phyloP scores from a whole-genome alignment of 2,113 vertebrate genomes.

The Megaceryle torquata region DNA sequence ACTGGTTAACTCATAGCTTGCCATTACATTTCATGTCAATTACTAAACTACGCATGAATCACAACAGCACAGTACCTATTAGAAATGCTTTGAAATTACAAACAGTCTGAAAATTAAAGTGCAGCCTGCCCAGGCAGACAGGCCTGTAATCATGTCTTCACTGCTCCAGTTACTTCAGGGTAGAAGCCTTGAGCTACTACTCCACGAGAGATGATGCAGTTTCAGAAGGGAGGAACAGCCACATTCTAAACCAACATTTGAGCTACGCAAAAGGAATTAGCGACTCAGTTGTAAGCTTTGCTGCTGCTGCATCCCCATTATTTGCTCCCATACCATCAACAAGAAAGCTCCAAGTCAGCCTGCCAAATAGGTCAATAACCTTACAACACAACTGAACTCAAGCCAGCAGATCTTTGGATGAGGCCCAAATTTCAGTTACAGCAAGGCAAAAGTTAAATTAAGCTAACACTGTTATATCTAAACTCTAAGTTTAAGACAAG shows the following conservation, averaged over 20 bases:
- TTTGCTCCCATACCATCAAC: background rate
- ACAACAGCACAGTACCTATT: background rate
- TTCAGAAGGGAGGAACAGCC: background rate
- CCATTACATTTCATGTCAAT: background rate
- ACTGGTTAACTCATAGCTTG: background rate
- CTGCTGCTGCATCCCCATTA: background rate
- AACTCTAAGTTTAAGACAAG: background rate
- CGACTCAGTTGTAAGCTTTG: background rate
- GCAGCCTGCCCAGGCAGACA: background rate
- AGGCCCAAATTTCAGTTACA: background rate
- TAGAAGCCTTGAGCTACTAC: background rate
- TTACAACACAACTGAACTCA: background rate
- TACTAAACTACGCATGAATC: background rate
- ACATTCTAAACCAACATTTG: background rate
- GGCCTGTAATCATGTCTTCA: background rate
- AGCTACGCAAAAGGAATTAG: background rate
- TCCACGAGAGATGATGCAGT: rapidly evolving
- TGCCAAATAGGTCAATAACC: background rate
- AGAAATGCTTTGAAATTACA: background rate
- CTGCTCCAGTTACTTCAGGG: background rate
- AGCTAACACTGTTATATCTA: background rate
- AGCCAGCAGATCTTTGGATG: background rate
- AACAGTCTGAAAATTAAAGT: background rate
- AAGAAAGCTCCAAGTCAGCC: background rate
- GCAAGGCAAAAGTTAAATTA: background rate